These are phyloP conservation scores for Hololepta plana DNA, from an alignment of 2,888 invertebrate genomes.

Conservation along the genomic window DNA sequence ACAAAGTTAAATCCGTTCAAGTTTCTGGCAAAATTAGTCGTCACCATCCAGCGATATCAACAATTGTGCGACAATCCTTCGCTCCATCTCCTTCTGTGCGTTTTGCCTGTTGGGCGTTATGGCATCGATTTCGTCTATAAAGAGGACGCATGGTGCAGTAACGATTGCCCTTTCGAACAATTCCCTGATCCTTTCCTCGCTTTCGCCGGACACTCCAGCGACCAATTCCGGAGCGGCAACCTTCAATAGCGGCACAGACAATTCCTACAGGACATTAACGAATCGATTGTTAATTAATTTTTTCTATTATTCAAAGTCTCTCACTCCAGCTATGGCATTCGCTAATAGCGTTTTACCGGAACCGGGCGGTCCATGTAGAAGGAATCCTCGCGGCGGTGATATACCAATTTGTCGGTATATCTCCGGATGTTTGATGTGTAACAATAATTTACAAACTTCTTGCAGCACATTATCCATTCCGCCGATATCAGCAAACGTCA, in stretches of 20 bases:
- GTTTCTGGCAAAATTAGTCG: constrained; percentile 10
- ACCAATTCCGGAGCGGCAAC: constrained; percentile 85
- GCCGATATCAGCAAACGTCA: constrained; percentile 60
- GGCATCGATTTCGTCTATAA: constrained; percentile 96
- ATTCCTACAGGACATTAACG: constrained; percentile 35
- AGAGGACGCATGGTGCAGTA: constrained; percentile 66
- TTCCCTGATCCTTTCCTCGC: constrained; percentile 81
- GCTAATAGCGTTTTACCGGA: constrained; percentile 79
- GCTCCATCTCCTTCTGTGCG: constrained; percentile 91
- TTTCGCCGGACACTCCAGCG: constrained; percentile 89
- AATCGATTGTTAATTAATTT: no score
- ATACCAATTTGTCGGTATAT: constrained; percentile 73
- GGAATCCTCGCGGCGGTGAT: constrained; percentile 73
- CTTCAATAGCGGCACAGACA: constrained; percentile 68
- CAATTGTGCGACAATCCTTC: constrained; percentile 85
- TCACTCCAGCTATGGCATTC: constrained; percentile 63
- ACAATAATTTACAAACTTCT: constrained; percentile 30
- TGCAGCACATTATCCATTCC: constrained; percentile 58
- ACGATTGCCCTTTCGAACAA: constrained; percentile 70
- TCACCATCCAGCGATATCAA: constrained; percentile 76
- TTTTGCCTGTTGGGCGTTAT: constrained; percentile 79
- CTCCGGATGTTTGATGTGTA: constrained; percentile 81
- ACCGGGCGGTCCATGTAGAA: constrained; percentile 92
- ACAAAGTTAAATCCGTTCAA: background rate
- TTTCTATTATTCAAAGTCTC: no score